Percentiles rank a stretch among this genome's conserved stretches.
phyloP scores from a whole-genome alignment of 2,888 invertebrate genomes.

The Callyntrura guangdongensis region DNA sequence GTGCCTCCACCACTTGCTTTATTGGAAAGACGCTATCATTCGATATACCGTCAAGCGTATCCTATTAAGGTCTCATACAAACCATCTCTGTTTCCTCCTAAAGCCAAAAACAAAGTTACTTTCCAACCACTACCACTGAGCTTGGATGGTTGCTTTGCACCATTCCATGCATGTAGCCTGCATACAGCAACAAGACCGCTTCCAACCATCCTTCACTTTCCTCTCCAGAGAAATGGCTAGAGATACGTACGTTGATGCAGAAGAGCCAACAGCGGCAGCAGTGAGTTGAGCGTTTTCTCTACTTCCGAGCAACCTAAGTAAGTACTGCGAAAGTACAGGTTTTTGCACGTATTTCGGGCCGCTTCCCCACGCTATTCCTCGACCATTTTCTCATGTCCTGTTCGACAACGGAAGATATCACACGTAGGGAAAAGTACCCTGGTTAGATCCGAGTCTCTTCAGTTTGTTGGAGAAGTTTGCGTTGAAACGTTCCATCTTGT shows the following conservation, averaged over 20 bases:
- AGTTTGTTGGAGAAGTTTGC: constrained; percentile 75
- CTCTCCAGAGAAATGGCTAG: background rate
- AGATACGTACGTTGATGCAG: background rate
- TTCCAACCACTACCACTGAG: constrained; percentile 17
- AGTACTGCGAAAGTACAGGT: background rate
- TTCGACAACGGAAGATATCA: constrained; percentile 27
- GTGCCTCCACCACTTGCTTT: no score
- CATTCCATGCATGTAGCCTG: background rate
- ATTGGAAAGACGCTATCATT: no score
- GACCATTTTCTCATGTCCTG: background rate
- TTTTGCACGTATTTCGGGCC: constrained; percentile 18
- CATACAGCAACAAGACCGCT: constrained; percentile 12
- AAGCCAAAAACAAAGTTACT: constrained; percentile 25
- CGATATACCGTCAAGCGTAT: background rate
- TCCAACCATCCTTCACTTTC: constrained; percentile 31
- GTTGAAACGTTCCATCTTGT: constrained; percentile 77
- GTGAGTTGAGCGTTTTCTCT: background rate
- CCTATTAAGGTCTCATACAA: background rate
- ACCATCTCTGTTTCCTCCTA: constrained; percentile 19
- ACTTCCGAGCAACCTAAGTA: background rate
- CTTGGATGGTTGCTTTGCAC: constrained; percentile 29
- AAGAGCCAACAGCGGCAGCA: background rate
- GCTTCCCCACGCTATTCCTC: background rate
- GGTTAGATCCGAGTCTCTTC: constrained; percentile 64
- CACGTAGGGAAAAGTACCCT: constrained; percentile 87